phyloP scores from a whole-genome alignment of 2,797 vertebrate species.

The Petrocephalus schoutedeni region DNA sequence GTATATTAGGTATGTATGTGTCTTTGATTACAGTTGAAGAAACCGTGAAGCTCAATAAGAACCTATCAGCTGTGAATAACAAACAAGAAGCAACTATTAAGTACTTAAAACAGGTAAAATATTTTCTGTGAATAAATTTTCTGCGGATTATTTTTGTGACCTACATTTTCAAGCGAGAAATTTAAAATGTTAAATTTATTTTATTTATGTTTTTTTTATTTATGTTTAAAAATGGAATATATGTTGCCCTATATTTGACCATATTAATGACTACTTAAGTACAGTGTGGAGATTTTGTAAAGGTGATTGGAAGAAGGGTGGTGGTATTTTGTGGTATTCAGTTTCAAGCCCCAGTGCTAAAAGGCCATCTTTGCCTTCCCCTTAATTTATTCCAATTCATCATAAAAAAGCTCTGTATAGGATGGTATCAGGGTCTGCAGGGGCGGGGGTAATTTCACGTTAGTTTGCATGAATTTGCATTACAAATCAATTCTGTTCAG shows the following conservation, averaged over 20 bases:
- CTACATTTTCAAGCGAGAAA: neutral
- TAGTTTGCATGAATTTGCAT: neutral
- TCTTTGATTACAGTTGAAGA: conserved; percentile 68
- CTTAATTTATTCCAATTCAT: neutral
- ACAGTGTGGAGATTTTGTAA: neutral
- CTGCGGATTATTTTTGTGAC: neutral
- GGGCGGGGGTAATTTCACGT: neutral
- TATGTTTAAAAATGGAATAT: neutral
- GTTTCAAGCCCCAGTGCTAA: neutral
- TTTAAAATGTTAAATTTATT: neutral
- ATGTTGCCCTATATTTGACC: neutral
- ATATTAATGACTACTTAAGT: neutral
- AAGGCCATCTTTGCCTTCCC: neutral
- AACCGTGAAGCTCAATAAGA: conserved; percentile 76
- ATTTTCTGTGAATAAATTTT: neutral
- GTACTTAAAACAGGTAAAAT: conserved; percentile 73
- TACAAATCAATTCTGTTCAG: too few species aligned
- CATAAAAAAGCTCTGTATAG: neutral
- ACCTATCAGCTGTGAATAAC: conserved; percentile 66
- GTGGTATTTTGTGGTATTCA: neutral
- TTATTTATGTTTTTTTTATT: neutral
- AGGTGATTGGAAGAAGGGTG: neutral
- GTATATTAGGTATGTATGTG: conserved; percentile 15
- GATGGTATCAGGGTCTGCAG: neutral
- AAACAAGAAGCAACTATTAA: conserved; percentile 69